A percentile compares a stretch with the other conserved stretches of the same genome.
phyloP scores from a whole-genome alignment of 2,797 vertebrate genomes.

The Agapornis canus region DNA sequence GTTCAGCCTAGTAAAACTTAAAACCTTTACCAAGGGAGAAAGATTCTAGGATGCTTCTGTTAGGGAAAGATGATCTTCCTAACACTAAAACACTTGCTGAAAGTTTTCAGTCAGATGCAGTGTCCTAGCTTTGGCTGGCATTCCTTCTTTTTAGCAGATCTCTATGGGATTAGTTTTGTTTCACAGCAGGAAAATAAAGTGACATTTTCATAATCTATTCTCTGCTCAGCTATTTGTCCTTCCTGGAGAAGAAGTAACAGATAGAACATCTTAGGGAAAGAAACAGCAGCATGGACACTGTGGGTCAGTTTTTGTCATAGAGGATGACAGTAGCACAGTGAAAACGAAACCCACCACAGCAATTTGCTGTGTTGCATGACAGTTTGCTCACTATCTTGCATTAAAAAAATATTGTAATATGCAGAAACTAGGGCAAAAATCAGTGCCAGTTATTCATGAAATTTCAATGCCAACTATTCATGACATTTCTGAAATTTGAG shows the following conservation, averaged over 20 bases:
- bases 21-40: neutral
- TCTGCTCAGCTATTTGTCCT: neutral
- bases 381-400: neutral
- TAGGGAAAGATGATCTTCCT: neutral
- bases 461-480: neutral
- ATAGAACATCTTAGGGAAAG: neutral
- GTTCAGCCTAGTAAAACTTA: neutral
- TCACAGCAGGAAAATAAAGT: neutral
- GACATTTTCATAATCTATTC: neutral
- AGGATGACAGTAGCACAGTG: neutral
- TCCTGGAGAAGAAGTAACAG: neutral
- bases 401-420: neutral
- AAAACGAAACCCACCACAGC: neutral
- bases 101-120: neutral
- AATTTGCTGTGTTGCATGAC: neutral
- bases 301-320: neutral
- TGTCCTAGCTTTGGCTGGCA: neutral
- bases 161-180: neutral
- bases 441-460: neutral
- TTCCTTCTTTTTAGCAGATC: neutral
- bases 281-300: neutral
- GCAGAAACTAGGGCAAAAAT: neutral
- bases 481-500: neutral
- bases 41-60: neutral
- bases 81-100: neutral